phyloP scores from a whole-genome alignment of 2,888 invertebrate genomes.

The Aleiodes testaceus region DNA sequence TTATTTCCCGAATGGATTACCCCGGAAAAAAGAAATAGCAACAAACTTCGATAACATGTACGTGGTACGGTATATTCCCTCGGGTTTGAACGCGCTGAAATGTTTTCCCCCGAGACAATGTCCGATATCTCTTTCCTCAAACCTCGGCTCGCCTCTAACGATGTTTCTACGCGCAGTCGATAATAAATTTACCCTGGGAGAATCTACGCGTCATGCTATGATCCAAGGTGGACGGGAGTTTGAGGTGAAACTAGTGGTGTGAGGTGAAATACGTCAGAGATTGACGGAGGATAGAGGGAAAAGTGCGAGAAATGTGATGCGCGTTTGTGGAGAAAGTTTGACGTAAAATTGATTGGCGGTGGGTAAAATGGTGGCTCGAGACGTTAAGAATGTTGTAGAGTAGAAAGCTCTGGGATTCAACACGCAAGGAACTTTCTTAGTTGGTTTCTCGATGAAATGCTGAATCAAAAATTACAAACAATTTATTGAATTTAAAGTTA shows the following conservation, averaged over 20 bases:
- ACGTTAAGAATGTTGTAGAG: constrained; percentile 30
- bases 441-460: background rate
- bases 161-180: constrained; percentile 54
- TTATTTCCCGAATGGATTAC: too few species aligned
- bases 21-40: too few species aligned
- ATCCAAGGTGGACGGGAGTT: constrained; percentile 50
- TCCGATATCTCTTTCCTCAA: constrained; percentile 4
- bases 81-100: background rate
- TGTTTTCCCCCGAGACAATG: background rate
- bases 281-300: constrained; percentile 39
- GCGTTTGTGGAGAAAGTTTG: constrained; percentile 58
- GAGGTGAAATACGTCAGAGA: background rate
- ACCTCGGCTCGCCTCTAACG: background rate
- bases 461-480: too few species aligned
- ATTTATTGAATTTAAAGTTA: too few species aligned
- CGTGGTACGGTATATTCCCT: background rate
- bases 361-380: constrained; percentile 16
- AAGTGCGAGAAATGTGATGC: constrained; percentile 28
- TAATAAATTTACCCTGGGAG: constrained; percentile 62
- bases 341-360: constrained; percentile 66
- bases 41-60: too few species aligned
- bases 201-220: constrained; percentile 65
- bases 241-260: background rate
- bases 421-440: constrained; percentile 24
- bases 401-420: constrained; percentile 35